Conservation (phyloP, 2,797 vertebrate species). For the Melopsittacus undulatus region DNA sequence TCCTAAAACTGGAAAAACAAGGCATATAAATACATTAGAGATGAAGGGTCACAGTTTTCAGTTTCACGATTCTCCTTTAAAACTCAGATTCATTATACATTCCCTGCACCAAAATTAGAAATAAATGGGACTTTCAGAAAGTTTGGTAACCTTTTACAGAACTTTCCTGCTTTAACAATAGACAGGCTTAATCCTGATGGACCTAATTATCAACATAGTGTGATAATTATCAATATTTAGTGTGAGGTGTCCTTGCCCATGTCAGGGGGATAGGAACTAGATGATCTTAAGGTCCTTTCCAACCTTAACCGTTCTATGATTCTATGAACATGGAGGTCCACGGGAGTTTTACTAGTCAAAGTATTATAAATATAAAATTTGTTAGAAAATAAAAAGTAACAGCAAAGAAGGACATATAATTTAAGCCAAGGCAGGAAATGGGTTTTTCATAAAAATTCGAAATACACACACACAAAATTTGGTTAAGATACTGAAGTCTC, state of each 20-base stretch:
- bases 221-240: neutral
- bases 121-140: neutral
- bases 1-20: neutral
- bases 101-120: neutral
- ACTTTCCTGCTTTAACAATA: neutral
- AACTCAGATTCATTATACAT: neutral
- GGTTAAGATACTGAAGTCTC: neutral
- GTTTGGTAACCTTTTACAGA: neutral
- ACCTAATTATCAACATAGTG: neutral
- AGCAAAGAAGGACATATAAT: neutral
- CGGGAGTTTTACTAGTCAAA: neutral
- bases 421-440: neutral
- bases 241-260: neutral
- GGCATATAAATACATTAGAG: neutral
- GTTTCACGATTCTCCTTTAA: neutral
- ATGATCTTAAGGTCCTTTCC: neutral
- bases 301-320: neutral
- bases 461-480: neutral
- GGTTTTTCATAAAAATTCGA: neutral
- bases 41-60: neutral
- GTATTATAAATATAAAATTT: neutral
- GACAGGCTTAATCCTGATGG: neutral
- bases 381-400: neutral
- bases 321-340: neutral
- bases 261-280: neutral